Base-by-base conservation (phyloP, 2,888 invertebrate species). In the Lithophane leautieri region DNA sequence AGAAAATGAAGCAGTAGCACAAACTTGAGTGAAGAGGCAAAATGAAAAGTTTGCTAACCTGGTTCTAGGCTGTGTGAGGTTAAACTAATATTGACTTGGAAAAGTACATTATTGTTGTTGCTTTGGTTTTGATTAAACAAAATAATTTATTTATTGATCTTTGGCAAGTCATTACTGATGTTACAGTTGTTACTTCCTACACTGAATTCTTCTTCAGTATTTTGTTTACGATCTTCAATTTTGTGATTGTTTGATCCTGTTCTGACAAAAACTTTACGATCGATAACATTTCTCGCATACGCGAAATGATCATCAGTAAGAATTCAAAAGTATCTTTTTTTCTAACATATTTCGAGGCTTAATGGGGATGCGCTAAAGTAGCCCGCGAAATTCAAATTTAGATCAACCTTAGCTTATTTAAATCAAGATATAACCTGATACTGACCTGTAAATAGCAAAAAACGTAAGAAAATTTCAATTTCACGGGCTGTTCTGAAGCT, bases 1-100 rank as follows among this genome's bases (percentile, higher is more conserved):
- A 63, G 28, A 76, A 79, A 85, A 81, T 82, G 78, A 78, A 80
- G 78, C 54, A 62, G 14, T 85, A 73, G 58, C 58, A 61, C 16
- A 62, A 77, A 76, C 63, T 76, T 81, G 60, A 72, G 52, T 47
- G 7, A 47, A 83, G 69, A 34, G 65, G 44, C 22, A 25, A 72
- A 65, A 79, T 58, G 62, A 80, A 81, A 78, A 84, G 70, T 78
- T 81, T 42, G 25, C 34, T 16, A 70, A 56, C 42, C 34, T 62
- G 70, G 61, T 61, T 80, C 63, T 68, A 50, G 54, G 66, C 34
- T 79, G 2, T 44, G 65, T 28, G 61, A n/a, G 56, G 42, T 60
- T 34, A 61, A 63, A 84, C 44, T 62, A 50, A 81, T 79, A 70
- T 81, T 84, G 62, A 63, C 44, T 79, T 61, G n/a, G n/a, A 80